Conservation (phyloP, 2,888 invertebrate species). For the Ptilodon capucinus region DNA sequence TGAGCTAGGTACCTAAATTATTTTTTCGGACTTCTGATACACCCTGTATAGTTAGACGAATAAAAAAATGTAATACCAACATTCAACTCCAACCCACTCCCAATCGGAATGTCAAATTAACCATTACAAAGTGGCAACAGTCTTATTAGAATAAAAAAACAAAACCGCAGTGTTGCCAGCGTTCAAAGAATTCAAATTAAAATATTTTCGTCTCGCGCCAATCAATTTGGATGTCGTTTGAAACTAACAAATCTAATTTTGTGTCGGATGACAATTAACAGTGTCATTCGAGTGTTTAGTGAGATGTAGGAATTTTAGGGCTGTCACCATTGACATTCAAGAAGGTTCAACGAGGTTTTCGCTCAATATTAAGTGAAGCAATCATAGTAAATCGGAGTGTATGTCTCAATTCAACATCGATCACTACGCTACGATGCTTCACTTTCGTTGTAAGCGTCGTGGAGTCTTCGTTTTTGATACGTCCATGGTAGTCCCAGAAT, state of each 20-base stretch:
- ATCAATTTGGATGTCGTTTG: background rate
- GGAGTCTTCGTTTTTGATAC: too few relatives aligned
- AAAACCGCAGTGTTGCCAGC: conserved; percentile 14
- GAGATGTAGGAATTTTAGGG: conserved; percentile 7
- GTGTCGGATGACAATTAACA: background rate
- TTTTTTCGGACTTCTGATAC: too few relatives aligned
- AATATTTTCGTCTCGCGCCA: conserved; percentile 23
- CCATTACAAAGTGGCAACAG: background rate
- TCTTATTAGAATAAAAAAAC: background rate
- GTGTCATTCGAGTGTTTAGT: background rate
- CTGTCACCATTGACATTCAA: background rate
- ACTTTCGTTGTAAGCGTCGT: too few relatives aligned
- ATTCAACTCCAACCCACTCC: background rate
- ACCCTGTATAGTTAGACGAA: too few relatives aligned
- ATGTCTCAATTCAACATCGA: too few relatives aligned
- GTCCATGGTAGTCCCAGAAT: too few relatives aligned
- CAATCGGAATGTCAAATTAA: background rate
- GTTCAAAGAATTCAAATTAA: conserved; percentile 45
- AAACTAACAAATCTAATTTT: background rate
- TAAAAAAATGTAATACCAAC: background rate
- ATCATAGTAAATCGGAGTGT: too few relatives aligned
- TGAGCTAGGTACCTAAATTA: too few relatives aligned
- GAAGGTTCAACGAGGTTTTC: too few relatives aligned
- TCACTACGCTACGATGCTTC: too few relatives aligned
- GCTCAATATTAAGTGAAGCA: too few relatives aligned